These are phyloP conservation scores for Ceyx cyanopectus DNA, from an alignment of 2,113 vertebrate genomes.

Conservation along the genomic window DNA sequence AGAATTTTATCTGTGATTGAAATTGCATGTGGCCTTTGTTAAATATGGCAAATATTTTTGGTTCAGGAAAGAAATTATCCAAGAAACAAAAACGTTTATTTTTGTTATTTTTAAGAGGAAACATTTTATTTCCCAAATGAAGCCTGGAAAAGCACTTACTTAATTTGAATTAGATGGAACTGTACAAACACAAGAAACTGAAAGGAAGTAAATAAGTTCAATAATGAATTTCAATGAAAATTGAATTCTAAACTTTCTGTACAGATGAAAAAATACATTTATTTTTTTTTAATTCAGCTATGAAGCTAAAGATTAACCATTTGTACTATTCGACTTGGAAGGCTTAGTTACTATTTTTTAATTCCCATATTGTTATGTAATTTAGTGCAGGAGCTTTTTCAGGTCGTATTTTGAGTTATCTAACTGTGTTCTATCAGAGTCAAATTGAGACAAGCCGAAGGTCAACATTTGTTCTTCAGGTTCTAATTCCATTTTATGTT, in stretches of 20 bases:
- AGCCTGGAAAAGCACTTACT: neutral
- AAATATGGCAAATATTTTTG: neutral
- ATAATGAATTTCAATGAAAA: neutral
- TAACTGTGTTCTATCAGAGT: neutral
- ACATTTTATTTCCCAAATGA: neutral
- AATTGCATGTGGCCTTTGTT: neutral
- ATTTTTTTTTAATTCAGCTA: neutral
- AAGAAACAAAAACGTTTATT: neutral
- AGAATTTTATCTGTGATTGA: neutral
- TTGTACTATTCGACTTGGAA: neutral
- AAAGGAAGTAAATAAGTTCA: neutral
- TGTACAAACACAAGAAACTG: neutral
- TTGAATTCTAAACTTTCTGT: neutral
- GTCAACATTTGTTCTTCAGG: neutral
- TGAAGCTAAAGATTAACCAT: neutral
- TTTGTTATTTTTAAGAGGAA: neutral
- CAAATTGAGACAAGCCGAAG: neutral
- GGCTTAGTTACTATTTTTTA: neutral
- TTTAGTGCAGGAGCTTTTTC: neutral
- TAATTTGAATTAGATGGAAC: neutral
- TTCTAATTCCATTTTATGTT: neutral
- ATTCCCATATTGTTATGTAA: neutral
- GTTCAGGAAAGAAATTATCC: neutral
- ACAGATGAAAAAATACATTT: neutral
- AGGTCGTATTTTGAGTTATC: neutral